phyloP scores from a whole-genome alignment of 2,888 invertebrate genomes.

The Phengaris alcon region DNA sequence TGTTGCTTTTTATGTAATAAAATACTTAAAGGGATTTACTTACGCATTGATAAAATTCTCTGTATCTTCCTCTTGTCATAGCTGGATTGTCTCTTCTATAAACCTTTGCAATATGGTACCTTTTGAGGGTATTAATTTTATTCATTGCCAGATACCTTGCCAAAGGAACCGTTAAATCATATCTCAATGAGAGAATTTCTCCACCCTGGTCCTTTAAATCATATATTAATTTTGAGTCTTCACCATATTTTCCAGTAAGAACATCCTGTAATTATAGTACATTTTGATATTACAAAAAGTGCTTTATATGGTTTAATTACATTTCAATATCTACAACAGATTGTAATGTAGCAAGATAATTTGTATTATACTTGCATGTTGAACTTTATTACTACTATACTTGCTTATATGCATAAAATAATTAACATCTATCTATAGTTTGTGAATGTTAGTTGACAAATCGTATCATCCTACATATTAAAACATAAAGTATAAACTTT shows the following conservation, averaged over 20 bases:
- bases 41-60: constrained; percentile 99
- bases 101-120: constrained; percentile 99
- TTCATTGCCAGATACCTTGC: constrained; percentile 99
- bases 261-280: constrained; percentile 85
- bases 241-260: constrained; percentile 98
- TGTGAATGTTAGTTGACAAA: background rate
- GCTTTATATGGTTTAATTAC: background rate
- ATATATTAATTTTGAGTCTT: constrained; percentile 99
- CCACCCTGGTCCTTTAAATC: constrained; percentile 99
- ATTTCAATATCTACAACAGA: background rate
- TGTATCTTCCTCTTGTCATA: constrained; percentile 95
- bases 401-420: background rate
- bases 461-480: too few species aligned
- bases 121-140: constrained; percentile 94
- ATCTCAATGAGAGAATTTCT: constrained; percentile 95
- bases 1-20: too few species aligned
- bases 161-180: constrained; percentile 98
- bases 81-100: constrained; percentile 98
- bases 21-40: constrained; percentile 61
- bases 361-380: background rate
- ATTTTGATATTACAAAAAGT: constrained; percentile 25
- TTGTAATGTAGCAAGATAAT: background rate
- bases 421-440: background rate
- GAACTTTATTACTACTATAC: background rate
- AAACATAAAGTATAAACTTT: too few species aligned